Evolutionary conservation across 2,113 vertebrate species (phyloP).

Genomic region (Protobothrops mucrosquamatus): DNA sequence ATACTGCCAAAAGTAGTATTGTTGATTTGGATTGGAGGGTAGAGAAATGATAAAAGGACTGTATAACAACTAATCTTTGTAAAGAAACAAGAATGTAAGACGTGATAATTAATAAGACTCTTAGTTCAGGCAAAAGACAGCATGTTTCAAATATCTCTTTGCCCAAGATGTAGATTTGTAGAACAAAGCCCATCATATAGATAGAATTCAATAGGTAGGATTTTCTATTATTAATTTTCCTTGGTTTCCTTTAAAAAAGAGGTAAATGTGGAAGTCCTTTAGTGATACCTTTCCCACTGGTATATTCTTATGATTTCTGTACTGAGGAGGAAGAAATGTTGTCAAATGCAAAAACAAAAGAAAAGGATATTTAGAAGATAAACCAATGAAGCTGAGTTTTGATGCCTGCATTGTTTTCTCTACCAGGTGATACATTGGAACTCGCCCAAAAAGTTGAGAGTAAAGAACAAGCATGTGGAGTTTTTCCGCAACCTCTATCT

Average conservation of each 20-base stretch:
- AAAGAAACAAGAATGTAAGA: background rate
- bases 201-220: background rate
- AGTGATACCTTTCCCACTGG: background rate
- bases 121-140: conserved; percentile 1
- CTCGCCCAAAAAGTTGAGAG: conserved; percentile 95
- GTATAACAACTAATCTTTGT: background rate
- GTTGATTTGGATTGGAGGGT: background rate
- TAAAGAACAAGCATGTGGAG: conserved; percentile 99
- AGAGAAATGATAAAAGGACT: background rate
- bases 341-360: background rate
- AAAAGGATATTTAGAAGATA: background rate
- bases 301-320: background rate
- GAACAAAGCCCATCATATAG: background rate
- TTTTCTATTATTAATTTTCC: background rate
- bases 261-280: background rate
- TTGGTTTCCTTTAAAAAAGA: background rate
- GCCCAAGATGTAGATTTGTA: background rate
- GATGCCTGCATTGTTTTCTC: conserved; percentile 30
- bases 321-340: background rate
- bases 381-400: conserved; percentile 30
- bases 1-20: background rate
- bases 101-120: conserved; percentile 29
- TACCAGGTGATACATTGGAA: conserved; percentile 98
- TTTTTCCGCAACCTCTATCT: conserved; percentile 98
- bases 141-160: background rate